Base-by-base conservation (phyloP, 2,797 vertebrate genomes). In the Rhinatrema bivittatum region DNA sequence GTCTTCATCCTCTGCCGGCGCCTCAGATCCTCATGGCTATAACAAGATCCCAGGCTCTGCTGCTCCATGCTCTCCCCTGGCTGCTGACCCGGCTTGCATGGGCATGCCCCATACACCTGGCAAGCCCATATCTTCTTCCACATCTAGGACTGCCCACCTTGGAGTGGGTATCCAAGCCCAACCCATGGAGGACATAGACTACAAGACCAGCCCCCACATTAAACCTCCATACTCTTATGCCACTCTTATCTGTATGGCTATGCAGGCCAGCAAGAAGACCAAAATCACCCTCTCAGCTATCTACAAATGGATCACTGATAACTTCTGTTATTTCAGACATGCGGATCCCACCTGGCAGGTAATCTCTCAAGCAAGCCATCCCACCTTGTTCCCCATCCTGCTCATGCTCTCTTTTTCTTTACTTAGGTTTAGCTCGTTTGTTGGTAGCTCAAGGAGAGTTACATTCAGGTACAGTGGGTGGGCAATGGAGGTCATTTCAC, bases 321-420 rank as follows among this genome's bases (percentile, higher is more conserved):
- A 98, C 72, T 98, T 92, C 86, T 98, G 95, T 81, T 98, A 94
- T 72, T 98, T 93, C 74, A 64, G 88, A 20, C 87, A 97, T 0
- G 94, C 94, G 0, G 94, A 98, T 42, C 92, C 93, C 63, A 97
- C 91, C 58, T 97, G 94, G 94, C 93, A 96, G 92, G 95, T 96
- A 80, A 49, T 60, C 52, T 32, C 25, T 13, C 11, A 28, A 35
- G 16, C 41, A 5, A 22, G 10, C 12, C n/a, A n/a, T n/a, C n/a
- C 5, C 20, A 2, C 24, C 11, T 30, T 20, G 15, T 43, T 29
- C 8, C 4, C 16, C 9, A 12, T 2, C 16, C 42, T 16, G n/a
- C n/a, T n/a, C 17, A n/a, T n/a, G n/a, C 33, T 32, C 9, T 23
- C 23, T 27, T 7, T 29, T 17, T 30, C 16, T 12, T 20, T 16